A percentile compares a stretch with the other conserved stretches of the same genome.
Evolutionary conservation across 2,888 invertebrate genomes (phyloP).

Genomic region (Drosophila anomelani): DNA sequence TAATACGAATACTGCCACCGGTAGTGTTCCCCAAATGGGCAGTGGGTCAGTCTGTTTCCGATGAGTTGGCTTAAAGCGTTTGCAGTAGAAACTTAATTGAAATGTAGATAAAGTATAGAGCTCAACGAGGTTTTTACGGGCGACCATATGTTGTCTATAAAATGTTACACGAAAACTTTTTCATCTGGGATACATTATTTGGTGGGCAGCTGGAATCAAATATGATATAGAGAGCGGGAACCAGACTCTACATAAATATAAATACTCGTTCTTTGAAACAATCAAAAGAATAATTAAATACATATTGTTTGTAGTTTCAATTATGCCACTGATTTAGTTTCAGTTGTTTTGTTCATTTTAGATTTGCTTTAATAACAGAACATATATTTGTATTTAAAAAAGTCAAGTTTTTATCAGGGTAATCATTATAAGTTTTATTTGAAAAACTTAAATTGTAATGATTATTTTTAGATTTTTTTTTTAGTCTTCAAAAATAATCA

Average conservation of each 20-base stretch:
- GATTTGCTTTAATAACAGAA: neutral
- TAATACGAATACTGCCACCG: neutral
- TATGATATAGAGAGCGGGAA: neutral
- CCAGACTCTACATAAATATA: neutral
- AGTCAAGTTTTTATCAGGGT: neutral
- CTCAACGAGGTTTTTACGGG: neutral
- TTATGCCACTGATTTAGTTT: neutral
- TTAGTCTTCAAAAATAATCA: too few relatives aligned
- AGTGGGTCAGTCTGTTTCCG: slow-evolving; percentile 14
- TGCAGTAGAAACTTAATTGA: slow-evolving; percentile 3
- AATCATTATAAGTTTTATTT: too few relatives aligned
- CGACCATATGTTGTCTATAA: neutral
- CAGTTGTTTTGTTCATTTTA: neutral
- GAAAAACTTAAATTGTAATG: too few relatives aligned
- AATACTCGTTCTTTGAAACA: neutral
- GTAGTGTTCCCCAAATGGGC: slow-evolving; percentile 16
- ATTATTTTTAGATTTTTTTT: too few relatives aligned
- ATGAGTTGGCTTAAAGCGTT: slow-evolving; percentile 2
- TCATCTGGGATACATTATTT: neutral
- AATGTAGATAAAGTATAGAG: neutral
- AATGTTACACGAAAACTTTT: slow-evolving; percentile 7
- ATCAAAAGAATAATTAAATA: neutral
- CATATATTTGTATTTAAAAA: neutral
- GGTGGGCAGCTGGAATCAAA: neutral
- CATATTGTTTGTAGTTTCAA: neutral